These are phyloP conservation scores for Rhinolophus sinicus DNA, from an alignment of 2,113 vertebrate species.

Conservation along the genomic window DNA sequence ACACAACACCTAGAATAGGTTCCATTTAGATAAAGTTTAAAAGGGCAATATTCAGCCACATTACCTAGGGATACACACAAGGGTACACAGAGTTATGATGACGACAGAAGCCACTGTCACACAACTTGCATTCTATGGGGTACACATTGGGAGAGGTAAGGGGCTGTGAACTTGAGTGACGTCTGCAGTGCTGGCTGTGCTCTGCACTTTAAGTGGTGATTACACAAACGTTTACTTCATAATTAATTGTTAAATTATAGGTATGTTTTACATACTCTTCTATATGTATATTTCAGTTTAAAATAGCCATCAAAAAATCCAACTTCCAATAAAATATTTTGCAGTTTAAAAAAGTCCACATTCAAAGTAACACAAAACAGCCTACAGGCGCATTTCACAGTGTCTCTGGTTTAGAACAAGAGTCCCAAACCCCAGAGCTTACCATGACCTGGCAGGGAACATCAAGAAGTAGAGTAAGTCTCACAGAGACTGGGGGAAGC, in stretches of 20 bases:
- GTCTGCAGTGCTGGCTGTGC: rapidly evolving
- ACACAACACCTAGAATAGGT: background rate
- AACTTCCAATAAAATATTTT: background rate
- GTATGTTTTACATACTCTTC: background rate
- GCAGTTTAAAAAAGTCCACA: background rate
- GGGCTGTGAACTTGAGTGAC: rapidly evolving
- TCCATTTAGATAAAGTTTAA: background rate
- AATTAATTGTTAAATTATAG: background rate
- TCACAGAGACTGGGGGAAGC: background rate
- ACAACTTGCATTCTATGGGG: rapidly evolving
- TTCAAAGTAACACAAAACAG: background rate
- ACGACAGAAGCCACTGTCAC: too few relatives aligned
- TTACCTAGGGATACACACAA: background rate
- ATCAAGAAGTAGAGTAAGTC: background rate
- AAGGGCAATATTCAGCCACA: background rate
- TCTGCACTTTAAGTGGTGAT: background rate
- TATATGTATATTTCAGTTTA: background rate
- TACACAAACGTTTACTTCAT: background rate
- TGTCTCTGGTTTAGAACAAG: background rate
- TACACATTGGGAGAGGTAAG: rapidly evolving
- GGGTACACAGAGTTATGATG: rapidly evolving
- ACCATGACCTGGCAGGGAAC: background rate
- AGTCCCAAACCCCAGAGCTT: background rate
- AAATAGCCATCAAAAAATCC: background rate
- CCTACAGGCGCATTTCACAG: background rate